phyloP scores from a whole-genome alignment of 2,797 vertebrate species.

The Tenualosa thibaudeaui region DNA sequence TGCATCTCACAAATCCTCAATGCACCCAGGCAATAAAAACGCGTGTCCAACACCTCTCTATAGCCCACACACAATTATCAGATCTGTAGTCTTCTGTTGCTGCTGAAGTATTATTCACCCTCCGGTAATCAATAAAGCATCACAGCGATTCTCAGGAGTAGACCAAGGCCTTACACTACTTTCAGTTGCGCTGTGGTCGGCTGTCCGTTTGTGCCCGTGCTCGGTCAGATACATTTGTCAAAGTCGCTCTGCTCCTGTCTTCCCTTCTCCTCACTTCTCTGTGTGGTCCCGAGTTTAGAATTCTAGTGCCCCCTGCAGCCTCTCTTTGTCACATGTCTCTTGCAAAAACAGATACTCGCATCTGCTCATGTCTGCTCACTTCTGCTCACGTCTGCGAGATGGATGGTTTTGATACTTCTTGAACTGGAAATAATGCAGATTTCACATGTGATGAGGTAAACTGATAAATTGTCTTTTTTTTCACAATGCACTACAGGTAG shows the following conservation, averaged over 20 bases:
- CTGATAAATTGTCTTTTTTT: neutral
- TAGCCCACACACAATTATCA: neutral
- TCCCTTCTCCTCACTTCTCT: neutral
- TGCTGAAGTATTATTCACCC: neutral
- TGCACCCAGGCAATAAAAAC: neutral
- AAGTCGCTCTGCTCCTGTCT: neutral
- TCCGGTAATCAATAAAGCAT: conserved; percentile 1
- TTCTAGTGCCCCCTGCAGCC: conserved; percentile 1
- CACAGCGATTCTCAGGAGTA: neutral
- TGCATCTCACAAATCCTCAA: neutral
- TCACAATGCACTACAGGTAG: neutral
- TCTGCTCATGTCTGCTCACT: neutral
- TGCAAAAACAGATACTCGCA: neutral
- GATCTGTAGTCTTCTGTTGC: neutral
- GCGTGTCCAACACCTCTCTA: neutral
- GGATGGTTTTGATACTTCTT: neutral
- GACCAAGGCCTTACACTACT: neutral
- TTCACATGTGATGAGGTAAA: neutral
- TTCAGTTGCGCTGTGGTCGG: neutral
- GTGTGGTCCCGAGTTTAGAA: neutral
- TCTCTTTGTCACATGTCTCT: neutral
- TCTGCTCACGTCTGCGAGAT: neutral
- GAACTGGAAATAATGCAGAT: neutral
- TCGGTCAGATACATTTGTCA: neutral
- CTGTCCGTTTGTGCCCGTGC: neutral